Conservation (phyloP, 2,888 invertebrate species). For the Helobdella robusta region DNA sequence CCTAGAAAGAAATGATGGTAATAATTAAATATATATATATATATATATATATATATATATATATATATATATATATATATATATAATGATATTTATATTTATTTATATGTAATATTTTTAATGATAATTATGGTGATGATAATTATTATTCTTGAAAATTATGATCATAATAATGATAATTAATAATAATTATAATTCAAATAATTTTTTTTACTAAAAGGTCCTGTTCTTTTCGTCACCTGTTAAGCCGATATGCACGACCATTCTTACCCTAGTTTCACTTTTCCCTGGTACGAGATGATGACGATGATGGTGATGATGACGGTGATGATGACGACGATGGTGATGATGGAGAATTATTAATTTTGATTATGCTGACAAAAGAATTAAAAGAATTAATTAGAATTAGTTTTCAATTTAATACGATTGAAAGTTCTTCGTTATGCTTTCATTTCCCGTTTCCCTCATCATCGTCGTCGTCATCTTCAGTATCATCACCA, state of each 20-base stretch:
- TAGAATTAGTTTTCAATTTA: too few species aligned
- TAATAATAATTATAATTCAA: background rate
- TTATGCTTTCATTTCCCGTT: background rate
- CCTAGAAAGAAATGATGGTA: too few species aligned
- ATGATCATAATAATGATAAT: background rate
- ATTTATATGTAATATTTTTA: background rate
- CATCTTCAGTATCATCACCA: too few species aligned
- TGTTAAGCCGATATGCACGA: slow-evolving; percentile 75
- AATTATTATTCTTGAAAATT: background rate
- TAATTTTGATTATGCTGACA: too few species aligned
- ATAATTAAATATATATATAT: too few species aligned
- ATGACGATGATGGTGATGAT: too few species aligned
- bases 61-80: background rate
- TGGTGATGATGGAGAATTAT: too few species aligned
- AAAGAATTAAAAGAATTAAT: too few species aligned
- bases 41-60: background rate
- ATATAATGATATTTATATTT: background rate
- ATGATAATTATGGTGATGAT: background rate
- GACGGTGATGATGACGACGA: too few species aligned
- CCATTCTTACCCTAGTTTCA: slow-evolving; percentile 77
- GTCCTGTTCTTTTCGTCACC: slow-evolving; percentile 86
- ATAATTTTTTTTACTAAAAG: slow-evolving; percentile 47
- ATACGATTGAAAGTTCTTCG: too few species aligned
- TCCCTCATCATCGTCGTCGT: background rate
- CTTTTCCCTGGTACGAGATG: slow-evolving; percentile 70